Percentiles rank a stretch among this genome's conserved stretches.
These are phyloP conservation scores for Alces alces DNA, from an alignment of 2,113 vertebrate species.

Conservation along the genomic window DNA sequence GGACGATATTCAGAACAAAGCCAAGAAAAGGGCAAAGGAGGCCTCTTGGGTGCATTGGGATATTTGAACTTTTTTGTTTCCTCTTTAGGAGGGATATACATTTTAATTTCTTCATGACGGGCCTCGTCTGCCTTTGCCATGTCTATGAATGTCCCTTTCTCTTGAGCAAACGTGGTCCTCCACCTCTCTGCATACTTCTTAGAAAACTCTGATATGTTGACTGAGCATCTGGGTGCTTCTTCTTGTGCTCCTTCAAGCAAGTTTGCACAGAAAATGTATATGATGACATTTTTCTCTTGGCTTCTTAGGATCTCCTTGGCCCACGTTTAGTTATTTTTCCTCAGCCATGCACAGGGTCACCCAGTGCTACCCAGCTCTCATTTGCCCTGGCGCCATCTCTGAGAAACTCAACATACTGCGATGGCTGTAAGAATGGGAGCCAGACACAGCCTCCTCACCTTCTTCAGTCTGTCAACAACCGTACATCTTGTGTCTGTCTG, in stretches of 20 bases:
- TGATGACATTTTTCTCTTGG: slow-evolving; percentile 96
- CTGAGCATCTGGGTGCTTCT: slow-evolving; percentile 94
- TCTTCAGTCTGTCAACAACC: not conserved
- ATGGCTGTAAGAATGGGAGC: slow-evolving; percentile 83
- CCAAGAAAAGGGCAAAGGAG: not conserved
- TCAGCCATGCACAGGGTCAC: slow-evolving; percentile 59
- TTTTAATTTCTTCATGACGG: not conserved
- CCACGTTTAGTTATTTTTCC: slow-evolving; percentile 87
- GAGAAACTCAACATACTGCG: slow-evolving; percentile 92
- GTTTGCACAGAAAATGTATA: slow-evolving; percentile 98
- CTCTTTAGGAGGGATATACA: not conserved
- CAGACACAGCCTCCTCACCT: not conserved
- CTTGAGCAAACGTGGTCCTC: not conserved
- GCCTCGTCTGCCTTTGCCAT: not conserved
- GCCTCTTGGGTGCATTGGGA: not conserved
- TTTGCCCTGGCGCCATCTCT: slow-evolving; percentile 87
- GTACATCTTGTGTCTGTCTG: not conserved
- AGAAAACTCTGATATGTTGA: slow-evolving; percentile 96
- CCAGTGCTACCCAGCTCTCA: slow-evolving; percentile 70
- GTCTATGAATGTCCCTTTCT: not conserved
- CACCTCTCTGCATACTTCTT: slow-evolving; percentile 50
- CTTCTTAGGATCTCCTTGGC: slow-evolving; percentile 93
- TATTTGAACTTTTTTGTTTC: not conserved
- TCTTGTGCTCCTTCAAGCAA: slow-evolving; percentile 96
- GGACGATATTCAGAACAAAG: not conserved